Base-by-base conservation (phyloP, 1,140 invertebrate species). In the Brachionus asplanchnoidis region DNA sequence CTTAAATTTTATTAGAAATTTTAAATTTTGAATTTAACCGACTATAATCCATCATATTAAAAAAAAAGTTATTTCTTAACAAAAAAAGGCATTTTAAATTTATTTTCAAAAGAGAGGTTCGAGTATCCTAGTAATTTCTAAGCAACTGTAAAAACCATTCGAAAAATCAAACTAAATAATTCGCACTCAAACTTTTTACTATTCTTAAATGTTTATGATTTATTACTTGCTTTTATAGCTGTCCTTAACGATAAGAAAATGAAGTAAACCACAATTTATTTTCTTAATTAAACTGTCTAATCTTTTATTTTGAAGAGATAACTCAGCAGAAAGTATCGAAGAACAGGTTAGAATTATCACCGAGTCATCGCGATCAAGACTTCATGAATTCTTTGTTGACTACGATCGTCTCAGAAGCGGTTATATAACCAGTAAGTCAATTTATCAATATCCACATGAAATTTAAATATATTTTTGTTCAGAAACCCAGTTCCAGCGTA, bases 341-440 rank as follows among this genome's bases (percentile, higher is more conserved):
- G 86, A 88, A 28, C 86, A 87, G 60, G 87, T 90, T 50, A 86
- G 88, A 23, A 88, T 87, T 68, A 84, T 87, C 17, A 86, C 87
- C 12, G 87, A 88, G 56, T 89, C 89, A 9, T 89, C 88, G 79
- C 80, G 89, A 68, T 87, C 89, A 17, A 85, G 89, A 77, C 86
- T 89, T 17, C 86, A 86, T 84, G 87, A 90, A 85, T 90, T 88
- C 80, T 90, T 90, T 83, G 87, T 88, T 85, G 89, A 90, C 80
- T 90, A 87, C 87, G 89, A 90, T 79, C 88, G 87, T 84, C 86
- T 90, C 2, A 85, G 89, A 36, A 89, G 89, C 70, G 89, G 89
- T 42, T 89, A 86, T 87, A 87, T 90, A 6, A 87, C 89, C 86
- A 87, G 89, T 90, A 87, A 86, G 66, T 85, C 40, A 44, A 17